Percentiles rank a stretch among this genome's conserved stretches.
Evolutionary conservation across 2,888 invertebrate genomes (phyloP).

Genomic region (Saturnia pavonia): DNA sequence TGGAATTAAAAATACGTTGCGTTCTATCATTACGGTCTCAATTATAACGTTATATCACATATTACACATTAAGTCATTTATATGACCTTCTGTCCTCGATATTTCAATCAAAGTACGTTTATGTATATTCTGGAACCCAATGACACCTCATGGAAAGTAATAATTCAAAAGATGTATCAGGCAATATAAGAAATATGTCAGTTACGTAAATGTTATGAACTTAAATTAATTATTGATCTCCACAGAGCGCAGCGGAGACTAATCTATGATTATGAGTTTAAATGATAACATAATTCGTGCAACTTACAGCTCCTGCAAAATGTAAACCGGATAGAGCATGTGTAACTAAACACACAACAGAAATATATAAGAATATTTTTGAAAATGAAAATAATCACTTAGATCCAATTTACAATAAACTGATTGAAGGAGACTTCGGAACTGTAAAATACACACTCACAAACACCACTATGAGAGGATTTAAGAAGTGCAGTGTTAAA

Average conservation of each 20-base stretch:
- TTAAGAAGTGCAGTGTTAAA: conserved; percentile 9
- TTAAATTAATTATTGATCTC: no score
- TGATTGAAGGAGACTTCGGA: conserved; percentile 13
- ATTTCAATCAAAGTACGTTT: no score
- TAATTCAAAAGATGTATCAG: not conserved
- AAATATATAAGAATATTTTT: not conserved
- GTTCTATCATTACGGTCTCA: no score
- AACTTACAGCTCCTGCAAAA: not conserved
- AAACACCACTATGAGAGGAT: conserved; percentile 12
- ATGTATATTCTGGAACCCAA: not conserved
- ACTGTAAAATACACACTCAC: conserved; percentile 13
- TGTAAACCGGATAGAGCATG: conserved; percentile 10
- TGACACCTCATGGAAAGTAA: not conserved
- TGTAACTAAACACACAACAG: not conserved
- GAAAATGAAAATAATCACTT: not conserved
- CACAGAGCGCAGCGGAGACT: no score
- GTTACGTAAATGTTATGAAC: not conserved
- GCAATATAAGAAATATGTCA: not conserved
- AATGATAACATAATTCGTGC: not conserved
- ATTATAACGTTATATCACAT: no score
- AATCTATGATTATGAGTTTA: no score
- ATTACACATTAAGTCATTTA: no score
- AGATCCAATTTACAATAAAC: conserved; percentile 16
- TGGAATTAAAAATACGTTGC: no score
- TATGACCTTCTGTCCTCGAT: no score